Evolutionary conservation across 2,888 invertebrate genomes (phyloP).

Genomic region (Abscondita cerata): DNA sequence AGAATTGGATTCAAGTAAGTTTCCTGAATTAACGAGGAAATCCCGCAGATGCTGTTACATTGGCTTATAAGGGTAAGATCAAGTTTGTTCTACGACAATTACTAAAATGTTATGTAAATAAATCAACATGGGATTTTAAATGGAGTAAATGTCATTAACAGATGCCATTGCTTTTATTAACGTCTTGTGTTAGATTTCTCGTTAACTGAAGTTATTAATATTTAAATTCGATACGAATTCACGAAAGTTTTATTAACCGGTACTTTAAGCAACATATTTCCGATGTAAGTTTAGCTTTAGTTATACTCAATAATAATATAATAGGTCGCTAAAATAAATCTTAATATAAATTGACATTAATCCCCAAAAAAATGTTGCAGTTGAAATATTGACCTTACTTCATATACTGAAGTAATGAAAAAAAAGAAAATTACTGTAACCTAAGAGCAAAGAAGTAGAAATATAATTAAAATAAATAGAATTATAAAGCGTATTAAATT

Average conservation of each 20-base stretch:
- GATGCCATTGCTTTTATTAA: conserved; percentile 6
- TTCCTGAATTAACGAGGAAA: conserved; percentile 19
- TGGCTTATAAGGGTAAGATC: conserved; percentile 23
- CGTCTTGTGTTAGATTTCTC: not conserved
- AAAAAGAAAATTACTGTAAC: too few relatives aligned
- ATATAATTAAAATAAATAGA: too few relatives aligned
- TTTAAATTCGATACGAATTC: conserved; percentile 1
- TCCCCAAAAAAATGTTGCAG: too few relatives aligned
- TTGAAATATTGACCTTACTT: too few relatives aligned
- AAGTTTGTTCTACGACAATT: conserved; percentile 18
- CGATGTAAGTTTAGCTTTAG: too few relatives aligned
- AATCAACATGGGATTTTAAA: conserved; percentile 19
- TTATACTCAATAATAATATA: too few relatives aligned
- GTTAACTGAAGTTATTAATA: conserved; percentile 10
- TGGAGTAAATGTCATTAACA: conserved; percentile 11
- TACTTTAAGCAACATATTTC: too few relatives aligned
- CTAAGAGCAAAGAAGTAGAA: too few relatives aligned
- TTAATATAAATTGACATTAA: too few relatives aligned
- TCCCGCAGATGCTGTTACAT: conserved; percentile 14
- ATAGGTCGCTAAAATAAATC: too few relatives aligned
- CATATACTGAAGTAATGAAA: too few relatives aligned
- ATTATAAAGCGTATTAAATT: too few relatives aligned
- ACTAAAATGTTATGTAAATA: conserved; percentile 23
- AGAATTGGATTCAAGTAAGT: conserved; percentile 15
- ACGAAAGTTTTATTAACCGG: not conserved